Conservation (phyloP, 2,113 vertebrate species). For the Picathartes gymnocephalus region DNA sequence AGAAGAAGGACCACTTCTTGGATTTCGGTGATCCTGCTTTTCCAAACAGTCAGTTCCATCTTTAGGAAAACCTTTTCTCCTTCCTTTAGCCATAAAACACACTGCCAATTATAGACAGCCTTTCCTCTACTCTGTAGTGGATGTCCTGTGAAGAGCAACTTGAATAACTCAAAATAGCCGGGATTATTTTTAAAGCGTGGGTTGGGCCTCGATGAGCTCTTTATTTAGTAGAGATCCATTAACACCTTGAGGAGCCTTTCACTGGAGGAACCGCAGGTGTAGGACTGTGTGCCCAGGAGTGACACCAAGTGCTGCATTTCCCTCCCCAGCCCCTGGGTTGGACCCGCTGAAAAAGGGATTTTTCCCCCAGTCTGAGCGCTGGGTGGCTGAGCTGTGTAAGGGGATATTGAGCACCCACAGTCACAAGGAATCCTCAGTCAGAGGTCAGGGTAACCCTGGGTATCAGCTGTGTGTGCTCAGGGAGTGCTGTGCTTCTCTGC, state of each 20-base stretch:
- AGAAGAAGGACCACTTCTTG: too few species aligned
- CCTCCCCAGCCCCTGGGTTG: neutral
- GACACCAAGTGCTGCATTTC: neutral
- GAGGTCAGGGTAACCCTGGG: neutral
- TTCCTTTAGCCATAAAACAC: neutral
- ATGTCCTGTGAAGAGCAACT: neutral
- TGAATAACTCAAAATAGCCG: neutral
- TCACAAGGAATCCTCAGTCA: neutral
- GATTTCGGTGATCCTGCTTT: neutral
- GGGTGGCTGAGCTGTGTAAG: neutral
- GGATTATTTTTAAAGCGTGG: constrained; percentile 60
- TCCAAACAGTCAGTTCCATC: neutral
- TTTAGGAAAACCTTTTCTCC: neutral
- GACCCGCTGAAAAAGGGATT: neutral
- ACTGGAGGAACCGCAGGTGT: neutral
- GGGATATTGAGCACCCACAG: neutral
- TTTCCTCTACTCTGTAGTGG: neutral
- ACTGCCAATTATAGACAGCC: constrained; percentile 51
- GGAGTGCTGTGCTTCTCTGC: neutral
- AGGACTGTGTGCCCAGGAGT: neutral
- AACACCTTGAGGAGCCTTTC: neutral
- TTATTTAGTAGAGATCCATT: neutral
- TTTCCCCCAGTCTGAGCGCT: neutral
- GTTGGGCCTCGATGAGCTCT: neutral
- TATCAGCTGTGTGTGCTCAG: neutral